Conservation (phyloP, 2,888 invertebrate species). For the Phyto melanocephala region DNA sequence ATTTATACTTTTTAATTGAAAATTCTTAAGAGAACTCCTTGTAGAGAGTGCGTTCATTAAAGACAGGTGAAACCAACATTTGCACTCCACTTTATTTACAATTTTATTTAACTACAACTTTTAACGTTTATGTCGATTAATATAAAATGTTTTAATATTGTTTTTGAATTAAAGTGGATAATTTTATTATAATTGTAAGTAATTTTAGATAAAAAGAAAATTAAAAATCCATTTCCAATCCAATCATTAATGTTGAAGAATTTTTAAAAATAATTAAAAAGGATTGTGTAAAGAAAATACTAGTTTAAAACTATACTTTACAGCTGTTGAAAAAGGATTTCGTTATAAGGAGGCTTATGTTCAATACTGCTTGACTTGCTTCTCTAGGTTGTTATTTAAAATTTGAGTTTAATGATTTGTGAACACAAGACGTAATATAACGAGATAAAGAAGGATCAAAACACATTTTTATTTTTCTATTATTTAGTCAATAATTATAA, state of each 20-base stretch:
- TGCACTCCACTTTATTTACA: neutral
- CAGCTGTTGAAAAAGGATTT: conserved; percentile 2
- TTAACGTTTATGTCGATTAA: neutral
- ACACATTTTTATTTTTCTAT: too few relatives aligned
- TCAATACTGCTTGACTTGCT: neutral
- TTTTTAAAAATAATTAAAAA: neutral
- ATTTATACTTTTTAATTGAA: conserved; percentile 9
- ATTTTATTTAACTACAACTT: neutral
- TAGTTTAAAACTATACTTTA: neutral
- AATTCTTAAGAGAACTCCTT: neutral
- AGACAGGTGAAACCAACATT: conserved; percentile 31
- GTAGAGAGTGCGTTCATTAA: neutral
- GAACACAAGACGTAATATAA: too few relatives aligned
- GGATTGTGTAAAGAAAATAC: neutral
- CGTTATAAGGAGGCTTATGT: neutral
- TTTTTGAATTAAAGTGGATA: conserved; percentile 15
- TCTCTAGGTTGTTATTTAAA: neutral
- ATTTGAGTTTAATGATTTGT: too few relatives aligned
- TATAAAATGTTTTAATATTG: neutral
- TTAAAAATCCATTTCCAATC: conserved; percentile 41
- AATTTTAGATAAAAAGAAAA: conserved; percentile 24
- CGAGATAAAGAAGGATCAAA: too few relatives aligned
- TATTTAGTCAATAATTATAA: too few relatives aligned
- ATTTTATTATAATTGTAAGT: conserved; percentile 49
- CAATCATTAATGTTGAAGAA: neutral